phyloP scores from a whole-genome alignment of 2,113 vertebrate species.

The Clarias macrocephalus region DNA sequence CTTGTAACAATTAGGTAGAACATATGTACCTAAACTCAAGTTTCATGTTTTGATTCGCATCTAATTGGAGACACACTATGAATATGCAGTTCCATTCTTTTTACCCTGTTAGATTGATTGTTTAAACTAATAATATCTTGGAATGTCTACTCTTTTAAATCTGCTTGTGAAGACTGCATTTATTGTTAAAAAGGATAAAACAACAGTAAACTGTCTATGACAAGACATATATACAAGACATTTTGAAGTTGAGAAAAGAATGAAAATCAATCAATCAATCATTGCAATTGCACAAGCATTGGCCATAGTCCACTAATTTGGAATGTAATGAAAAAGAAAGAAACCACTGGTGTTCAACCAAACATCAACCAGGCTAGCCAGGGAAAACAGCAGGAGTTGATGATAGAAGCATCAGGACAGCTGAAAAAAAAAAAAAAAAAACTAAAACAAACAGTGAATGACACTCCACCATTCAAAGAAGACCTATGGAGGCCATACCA shows the following conservation, averaged over 20 bases:
- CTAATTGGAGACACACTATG: no score
- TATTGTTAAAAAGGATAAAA: no score
- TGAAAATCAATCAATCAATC: background rate
- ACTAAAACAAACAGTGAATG: background rate
- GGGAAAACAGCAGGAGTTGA: background rate
- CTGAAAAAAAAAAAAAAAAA: background rate
- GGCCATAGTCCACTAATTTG: background rate
- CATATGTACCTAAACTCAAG: background rate
- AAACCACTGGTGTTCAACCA: background rate
- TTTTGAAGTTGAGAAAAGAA: background rate
- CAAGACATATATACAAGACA: background rate
- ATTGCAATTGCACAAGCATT: background rate
- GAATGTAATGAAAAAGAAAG: background rate
- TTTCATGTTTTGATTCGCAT: background rate
- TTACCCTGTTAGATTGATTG: no score
- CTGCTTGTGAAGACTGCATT: no score
- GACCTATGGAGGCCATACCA: background rate
- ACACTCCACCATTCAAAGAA: background rate
- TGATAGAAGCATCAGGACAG: background rate
- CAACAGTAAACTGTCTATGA: background rate
- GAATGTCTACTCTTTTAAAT: no score
- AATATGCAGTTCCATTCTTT: no score
- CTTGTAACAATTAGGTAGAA: background rate
- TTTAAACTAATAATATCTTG: no score
- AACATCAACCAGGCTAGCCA: background rate